Evolutionary conservation across 1,140 invertebrate species (phyloP), one percentile per base, ranked within the genome.

Genomic region (Paralvinella palmiformis): DNA sequence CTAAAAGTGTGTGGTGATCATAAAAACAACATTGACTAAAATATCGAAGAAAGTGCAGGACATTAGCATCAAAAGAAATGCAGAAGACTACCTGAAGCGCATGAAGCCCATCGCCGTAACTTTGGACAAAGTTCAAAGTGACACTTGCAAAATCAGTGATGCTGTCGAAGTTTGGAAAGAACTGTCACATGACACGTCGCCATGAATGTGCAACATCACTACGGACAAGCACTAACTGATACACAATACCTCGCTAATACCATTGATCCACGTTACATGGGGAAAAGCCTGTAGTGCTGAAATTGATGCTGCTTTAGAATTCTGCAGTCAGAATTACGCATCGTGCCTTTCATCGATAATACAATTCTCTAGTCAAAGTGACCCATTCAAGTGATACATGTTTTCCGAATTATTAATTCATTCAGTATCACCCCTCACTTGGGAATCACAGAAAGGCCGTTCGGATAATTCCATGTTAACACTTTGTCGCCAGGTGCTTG

Each of bases 81-180:
- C 45, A 48, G 45, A n/a, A n/a, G n/a, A n/a, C n/a, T n/a, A n/a
- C n/a, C n/a, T n/a, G n/a, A n/a, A n/a, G n/a, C n/a, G n/a, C n/a
- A n/a, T n/a, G 44, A 48, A 24, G 27, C 44, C 44, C 44, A 48
- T 48, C 27, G 44, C 44, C 27, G 2, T 48, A 48, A 24, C 44
- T 48, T 24, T 48, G n/a, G 10, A 48, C 10, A 48, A 2, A 24
- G 27, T 48, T 10, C 44, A 48, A 2, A 48, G 44, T 48, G 44
- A 48, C 44, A 48, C 4, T 24, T 48, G 44, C 44, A 48, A 48
- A 24, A 48, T 48, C n/a, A 48, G 44, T 48, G 44, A 48, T 10
- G 44, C 44, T 48, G 44, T 48, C 44, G 2, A 48, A 20, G 48
- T 52, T 22, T 52, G 48, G 48, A 52, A 52, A 29, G 31, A 52